phyloP scores from a whole-genome alignment of 2,888 invertebrate species.

The Chloroclysta siterata region DNA sequence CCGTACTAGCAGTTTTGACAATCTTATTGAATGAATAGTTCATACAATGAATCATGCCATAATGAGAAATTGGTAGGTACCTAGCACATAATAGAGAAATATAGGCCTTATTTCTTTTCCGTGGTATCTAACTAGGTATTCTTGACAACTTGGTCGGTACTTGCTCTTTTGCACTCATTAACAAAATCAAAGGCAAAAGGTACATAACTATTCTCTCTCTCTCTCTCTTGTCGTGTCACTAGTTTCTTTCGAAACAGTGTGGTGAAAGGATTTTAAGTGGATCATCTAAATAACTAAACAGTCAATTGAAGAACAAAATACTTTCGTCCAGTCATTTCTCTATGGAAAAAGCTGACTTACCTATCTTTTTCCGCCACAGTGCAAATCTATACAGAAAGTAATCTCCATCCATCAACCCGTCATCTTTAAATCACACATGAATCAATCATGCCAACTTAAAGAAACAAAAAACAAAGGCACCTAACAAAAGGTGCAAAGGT shows the following conservation, averaged over 20 bases:
- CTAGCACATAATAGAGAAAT: no score
- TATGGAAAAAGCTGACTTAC: not conserved
- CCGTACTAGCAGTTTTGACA: constrained; percentile 1
- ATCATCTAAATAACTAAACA: no score
- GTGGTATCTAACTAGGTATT: no score
- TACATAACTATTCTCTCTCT: no score
- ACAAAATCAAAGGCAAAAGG: no score
- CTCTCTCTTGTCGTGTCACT: no score
- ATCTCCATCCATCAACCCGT: constrained; percentile 36
- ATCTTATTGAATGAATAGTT: constrained; percentile 1
- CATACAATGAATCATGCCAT: not conserved
- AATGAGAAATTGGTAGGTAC: not conserved
- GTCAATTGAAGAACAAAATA: not conserved
- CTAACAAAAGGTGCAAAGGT: constrained; percentile 60
- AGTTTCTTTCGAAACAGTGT: no score
- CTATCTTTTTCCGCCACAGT: constrained; percentile 13
- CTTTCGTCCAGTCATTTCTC: not conserved
- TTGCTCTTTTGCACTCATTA: no score
- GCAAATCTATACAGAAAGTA: constrained; percentile 23
- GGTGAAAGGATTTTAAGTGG: no score
- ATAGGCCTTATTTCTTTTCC: no score
- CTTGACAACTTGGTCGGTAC: no score
- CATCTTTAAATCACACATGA: constrained; percentile 39
- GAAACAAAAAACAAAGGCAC: constrained; percentile 47
- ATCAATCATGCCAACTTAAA: constrained; percentile 46